Percentiles rank a stretch among this genome's conserved stretches.
These are phyloP conservation scores for Hemicrepidius hirtus DNA, from an alignment of 2,888 invertebrate genomes.

Conservation along the genomic window DNA sequence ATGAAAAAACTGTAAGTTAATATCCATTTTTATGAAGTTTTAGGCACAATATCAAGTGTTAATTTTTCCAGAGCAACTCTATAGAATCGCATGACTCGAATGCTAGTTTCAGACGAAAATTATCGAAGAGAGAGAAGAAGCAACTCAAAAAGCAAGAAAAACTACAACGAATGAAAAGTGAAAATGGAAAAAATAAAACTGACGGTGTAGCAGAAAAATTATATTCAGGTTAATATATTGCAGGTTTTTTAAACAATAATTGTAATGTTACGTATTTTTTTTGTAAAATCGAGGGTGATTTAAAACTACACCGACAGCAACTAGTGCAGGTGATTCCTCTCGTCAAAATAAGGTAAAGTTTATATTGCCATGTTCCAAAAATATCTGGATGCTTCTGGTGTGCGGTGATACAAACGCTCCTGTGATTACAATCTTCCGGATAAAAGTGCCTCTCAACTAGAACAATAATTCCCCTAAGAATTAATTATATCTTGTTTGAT, in stretches of 20 bases:
- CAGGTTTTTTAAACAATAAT: neutral
- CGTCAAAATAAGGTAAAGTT: no score
- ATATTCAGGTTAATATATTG: conserved; percentile 81
- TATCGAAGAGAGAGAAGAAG: conserved; percentile 98
- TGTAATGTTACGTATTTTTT: no score
- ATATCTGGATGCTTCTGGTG: no score
- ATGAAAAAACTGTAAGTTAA: conserved; percentile 83
- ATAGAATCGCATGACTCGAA: conserved; percentile 84
- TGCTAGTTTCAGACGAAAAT: conserved; percentile 91
- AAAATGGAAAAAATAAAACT: conserved; percentile 79
- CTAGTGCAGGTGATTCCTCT: no score
- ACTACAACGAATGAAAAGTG: conserved; percentile 84
- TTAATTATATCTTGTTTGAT: no score
- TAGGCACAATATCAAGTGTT: neutral
- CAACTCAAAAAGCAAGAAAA: conserved; percentile 97
- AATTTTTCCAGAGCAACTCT: conserved; percentile 75
- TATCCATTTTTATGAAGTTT: conserved; percentile 18
- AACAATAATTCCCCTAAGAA: no score
- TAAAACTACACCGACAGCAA: no score
- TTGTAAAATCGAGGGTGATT: no score
- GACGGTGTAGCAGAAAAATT: conserved; percentile 92
- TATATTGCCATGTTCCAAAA: no score
- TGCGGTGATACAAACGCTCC: no score
- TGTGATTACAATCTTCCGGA: no score
- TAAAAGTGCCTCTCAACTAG: no score